These are phyloP conservation scores for Listronotus oregonensis DNA, from an alignment of 1,140 invertebrate species.

Conservation along the genomic window DNA sequence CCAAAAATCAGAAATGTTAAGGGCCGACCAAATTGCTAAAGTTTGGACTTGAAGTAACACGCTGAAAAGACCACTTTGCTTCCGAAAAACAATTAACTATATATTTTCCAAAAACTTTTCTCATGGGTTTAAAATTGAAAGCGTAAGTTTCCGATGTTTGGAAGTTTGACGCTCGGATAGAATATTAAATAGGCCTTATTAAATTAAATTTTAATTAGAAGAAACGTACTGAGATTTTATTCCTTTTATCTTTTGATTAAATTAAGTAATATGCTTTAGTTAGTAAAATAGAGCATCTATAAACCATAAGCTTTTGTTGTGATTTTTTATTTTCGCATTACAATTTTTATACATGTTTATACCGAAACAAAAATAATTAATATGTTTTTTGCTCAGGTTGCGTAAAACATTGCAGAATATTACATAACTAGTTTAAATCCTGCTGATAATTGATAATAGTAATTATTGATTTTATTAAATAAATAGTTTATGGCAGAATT, in stretches of 20 bases:
- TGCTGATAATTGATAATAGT: too few species aligned
- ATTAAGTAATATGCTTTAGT: neutral
- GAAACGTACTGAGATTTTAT: slow-evolving; percentile 1
- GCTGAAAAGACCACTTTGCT: slow-evolving; percentile 6
- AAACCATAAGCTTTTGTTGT: too few species aligned
- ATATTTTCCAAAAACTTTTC: slow-evolving; percentile 16
- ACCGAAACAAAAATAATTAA: too few species aligned
- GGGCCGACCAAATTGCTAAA: slow-evolving; percentile 28
- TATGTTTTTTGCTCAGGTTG: too few species aligned
- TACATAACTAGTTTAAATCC: too few species aligned
- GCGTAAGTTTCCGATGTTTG: slow-evolving; percentile 15
- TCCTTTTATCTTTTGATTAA: neutral
- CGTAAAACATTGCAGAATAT: too few species aligned
- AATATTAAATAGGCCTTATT: slow-evolving; percentile 15
- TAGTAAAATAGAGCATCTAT: too few species aligned
- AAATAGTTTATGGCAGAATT: too few species aligned
- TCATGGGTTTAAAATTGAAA: slow-evolving; percentile 24
- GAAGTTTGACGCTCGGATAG: slow-evolving; percentile 13
- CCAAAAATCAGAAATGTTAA: slow-evolving; percentile 27
- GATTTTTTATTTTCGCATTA: too few species aligned
- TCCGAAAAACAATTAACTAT: slow-evolving; percentile 30
- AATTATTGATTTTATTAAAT: too few species aligned
- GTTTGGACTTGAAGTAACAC: slow-evolving; percentile 5
- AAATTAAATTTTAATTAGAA: neutral
- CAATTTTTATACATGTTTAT: too few species aligned